phyloP scores from a whole-genome alignment of 2,797 vertebrate genomes.

The Helarctos malayanus region DNA sequence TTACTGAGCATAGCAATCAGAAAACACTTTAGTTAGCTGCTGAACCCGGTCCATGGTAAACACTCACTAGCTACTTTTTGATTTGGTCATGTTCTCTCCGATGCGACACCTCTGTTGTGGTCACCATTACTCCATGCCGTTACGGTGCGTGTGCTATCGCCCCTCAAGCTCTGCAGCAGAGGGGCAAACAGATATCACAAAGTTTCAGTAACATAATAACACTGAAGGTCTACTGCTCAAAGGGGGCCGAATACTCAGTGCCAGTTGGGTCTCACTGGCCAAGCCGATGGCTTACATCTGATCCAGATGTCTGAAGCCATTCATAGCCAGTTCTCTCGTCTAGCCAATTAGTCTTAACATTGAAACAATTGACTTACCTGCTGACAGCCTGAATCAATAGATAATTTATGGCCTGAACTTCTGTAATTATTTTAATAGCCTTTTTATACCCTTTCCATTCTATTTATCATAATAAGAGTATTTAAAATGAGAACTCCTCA shows the following conservation, averaged over 20 bases:
- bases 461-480: conserved; percentile 68
- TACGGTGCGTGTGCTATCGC: background rate
- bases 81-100: conserved; percentile 15
- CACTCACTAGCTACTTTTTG: conserved; percentile 40
- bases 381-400: conserved; percentile 83
- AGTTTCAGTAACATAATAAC: conserved; percentile 46
- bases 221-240: conserved; percentile 1
- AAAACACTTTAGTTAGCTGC: background rate
- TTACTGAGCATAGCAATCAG: conserved; percentile 19
- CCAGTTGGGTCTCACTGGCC: conserved; percentile 54
- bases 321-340: conserved; percentile 77
- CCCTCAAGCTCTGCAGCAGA: background rate
- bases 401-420: conserved; percentile 82
- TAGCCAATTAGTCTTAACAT: conserved; percentile 71
- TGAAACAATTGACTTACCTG: conserved; percentile 84
- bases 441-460: conserved; percentile 83
- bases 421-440: conserved; percentile 84
- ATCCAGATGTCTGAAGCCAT: conserved; percentile 79
- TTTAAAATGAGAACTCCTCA: conserved; percentile 75
- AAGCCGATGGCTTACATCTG: conserved; percentile 63
- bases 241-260: conserved; percentile 27
- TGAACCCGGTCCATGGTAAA: background rate
- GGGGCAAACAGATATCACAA: conserved; percentile 63
- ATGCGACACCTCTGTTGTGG: conserved; percentile 13
- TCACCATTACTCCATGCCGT: background rate